Base-by-base conservation (phyloP, 2,888 invertebrate species). In the Epinotia brunnichana region DNA sequence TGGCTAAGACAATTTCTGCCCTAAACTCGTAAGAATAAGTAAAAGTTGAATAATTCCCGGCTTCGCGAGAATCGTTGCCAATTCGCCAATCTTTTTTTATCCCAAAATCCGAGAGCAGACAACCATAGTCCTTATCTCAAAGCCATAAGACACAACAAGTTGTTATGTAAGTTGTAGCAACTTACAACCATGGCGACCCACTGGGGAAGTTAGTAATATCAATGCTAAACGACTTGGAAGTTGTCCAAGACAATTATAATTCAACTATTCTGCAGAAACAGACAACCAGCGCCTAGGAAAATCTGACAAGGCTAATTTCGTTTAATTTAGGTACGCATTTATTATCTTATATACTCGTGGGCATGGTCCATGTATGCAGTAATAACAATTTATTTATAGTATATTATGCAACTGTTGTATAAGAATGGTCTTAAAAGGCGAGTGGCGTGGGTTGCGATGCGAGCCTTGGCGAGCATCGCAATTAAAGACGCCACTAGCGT, bases 241-340 rank as follows among this genome's bases (percentile, higher is more conserved):
- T 41, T 39, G 39, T 53, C 69, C 69, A 69, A 69, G 51, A 35
- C 69, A 61, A 69, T 69, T 53, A 69, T 61, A 69, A 61, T 69
- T 69, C 51, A 60, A 69, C 48, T 51, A 51, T 44, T n/a, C 15
- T n/a, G 44, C 15, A 21, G 44, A 44, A 3, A 44, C 13, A 44
- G 4, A 44, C 15, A 15, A 44, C 44, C 5, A 15, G 15, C 15
- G 4, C 13, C 4, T 15, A 15, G 15, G 9, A 35, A 35, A 35
- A 9, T 35, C 44, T 4, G 44, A 44, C 44, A 15, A 15, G 15
- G 15, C 13, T 44, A 15, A 44, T 35, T 35, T 35, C 7, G 35
- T 35, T 35, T 7, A 35, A 35, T 0, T 24, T 24, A 24, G 21
- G 21, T 24, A 24, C 2, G 21, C 21, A 24, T 24, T 24, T n/a